Evolutionary conservation across 2,888 invertebrate species (phyloP).

Genomic region (Aphidoletes aphidimyza): DNA sequence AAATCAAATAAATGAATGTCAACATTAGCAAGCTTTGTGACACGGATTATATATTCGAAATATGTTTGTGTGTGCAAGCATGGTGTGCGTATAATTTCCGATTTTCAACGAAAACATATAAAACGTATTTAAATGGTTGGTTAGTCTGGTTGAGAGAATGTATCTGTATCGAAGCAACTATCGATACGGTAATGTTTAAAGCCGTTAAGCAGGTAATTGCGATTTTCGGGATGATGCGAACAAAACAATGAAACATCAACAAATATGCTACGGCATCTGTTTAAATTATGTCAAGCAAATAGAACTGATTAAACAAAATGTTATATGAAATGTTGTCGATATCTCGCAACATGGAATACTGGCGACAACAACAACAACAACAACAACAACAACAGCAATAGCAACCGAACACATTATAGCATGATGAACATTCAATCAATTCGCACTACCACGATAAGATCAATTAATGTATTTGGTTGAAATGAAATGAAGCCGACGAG

Average conservation of each 20-base stretch:
- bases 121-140: constrained; percentile 32
- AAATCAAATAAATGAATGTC: not conserved
- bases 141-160: not conserved
- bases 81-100: constrained; percentile 1
- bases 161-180: too few relatives aligned
- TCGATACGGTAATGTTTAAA: not conserved
- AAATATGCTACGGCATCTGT: constrained; percentile 19
- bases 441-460: not conserved
- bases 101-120: not conserved
- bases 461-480: not conserved
- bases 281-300: constrained; percentile 37
- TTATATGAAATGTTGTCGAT: not conserved
- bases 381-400: not conserved
- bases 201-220: not conserved
- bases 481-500: not conserved
- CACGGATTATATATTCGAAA: not conserved
- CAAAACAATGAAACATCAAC: constrained; percentile 35
- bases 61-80: not conserved
- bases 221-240: not conserved
- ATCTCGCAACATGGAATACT: not conserved
- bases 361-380: too few relatives aligned
- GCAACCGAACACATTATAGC: not conserved
- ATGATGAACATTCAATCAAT: constrained; percentile 18
- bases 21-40: not conserved
- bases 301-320: constrained; percentile 21